Evolutionary conservation across 2,888 invertebrate species (phyloP), one percentile per base, ranked within the genome.

Genomic region (Psylliodes chrysocephalus): DNA sequence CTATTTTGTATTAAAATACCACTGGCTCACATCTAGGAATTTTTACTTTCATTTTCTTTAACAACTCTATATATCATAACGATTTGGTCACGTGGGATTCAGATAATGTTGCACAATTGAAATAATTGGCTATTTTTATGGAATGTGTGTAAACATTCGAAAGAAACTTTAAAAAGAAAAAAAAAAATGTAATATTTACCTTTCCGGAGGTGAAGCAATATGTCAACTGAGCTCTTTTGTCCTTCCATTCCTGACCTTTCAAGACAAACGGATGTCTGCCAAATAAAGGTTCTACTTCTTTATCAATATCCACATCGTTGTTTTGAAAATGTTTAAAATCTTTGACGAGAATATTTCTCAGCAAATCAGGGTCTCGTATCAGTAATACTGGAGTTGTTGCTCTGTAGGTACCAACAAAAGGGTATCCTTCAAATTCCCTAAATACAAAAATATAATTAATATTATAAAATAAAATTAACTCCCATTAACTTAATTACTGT

Each of bases 191-290:
- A 22, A 6, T 4, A 8, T 10, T 5, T 44, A 63, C 84, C 64
- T 85, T 84, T 40, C 82, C 83, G 8, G 79, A 76, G 0, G 86
- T 85, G 28, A 87, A 82, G 1, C 84, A 83, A 0, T 86, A 82
- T 1, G 86, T 83, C 8, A 87, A 68, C 66, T 84, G 84, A 0
- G 79, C 75, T 6, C 87, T 79, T 0, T 83, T 74, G 0, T 79
- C 76, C 64, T 84, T 85, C 87, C 87, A 86, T 67, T 82, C 75
- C 10, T 82, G 78, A 0, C 85, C 84, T 10, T 79, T 81, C 18
- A 86, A 66, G 0, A 78, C 64, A 67, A 88, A 85, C 0, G 85
- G 84, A 77, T 85, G 84, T 49, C 82, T 81, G 1, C 81, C 81
- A 6, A 83, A 74, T 2, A 87, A 70, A 0, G 82, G 84, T 55